Percentiles rank a stretch among this genome's conserved stretches.
Evolutionary conservation across 1,140 invertebrate species (phyloP).

Genomic region (Brachystomella parvula): DNA sequence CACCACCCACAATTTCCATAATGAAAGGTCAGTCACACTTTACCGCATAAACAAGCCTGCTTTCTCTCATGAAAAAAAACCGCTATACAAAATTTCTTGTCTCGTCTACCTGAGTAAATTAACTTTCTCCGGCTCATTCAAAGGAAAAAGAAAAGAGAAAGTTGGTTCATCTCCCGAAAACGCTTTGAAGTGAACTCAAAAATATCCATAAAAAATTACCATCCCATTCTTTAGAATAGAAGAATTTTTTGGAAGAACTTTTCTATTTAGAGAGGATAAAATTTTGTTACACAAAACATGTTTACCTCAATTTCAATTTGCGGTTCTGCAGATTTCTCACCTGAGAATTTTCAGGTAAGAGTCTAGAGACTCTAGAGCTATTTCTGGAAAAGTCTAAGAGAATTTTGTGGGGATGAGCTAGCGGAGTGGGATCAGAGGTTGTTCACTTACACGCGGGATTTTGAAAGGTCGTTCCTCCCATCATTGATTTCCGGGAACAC

Average conservation of each 20-base stretch:
- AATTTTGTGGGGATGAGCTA: too few relatives aligned
- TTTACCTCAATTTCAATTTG: not conserved
- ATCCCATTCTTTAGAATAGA: not conserved
- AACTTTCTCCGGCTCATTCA: not conserved
- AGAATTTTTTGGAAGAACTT: too few relatives aligned
- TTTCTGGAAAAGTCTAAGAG: too few relatives aligned
- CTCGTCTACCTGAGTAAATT: not conserved
- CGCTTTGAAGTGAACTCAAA: too few relatives aligned
- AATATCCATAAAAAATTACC: too few relatives aligned
- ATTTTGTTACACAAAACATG: not conserved
- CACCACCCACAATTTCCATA: not conserved
- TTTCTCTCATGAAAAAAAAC: not conserved
- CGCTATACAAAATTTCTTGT: not conserved
- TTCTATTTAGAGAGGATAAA: not conserved
- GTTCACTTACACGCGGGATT: constrained; percentile 33
- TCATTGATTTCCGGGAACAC: constrained; percentile 33
- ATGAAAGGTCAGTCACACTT: constrained; percentile 7
- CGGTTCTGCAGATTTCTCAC: not conserved
- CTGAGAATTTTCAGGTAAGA: not conserved
- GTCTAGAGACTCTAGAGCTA: too few relatives aligned
- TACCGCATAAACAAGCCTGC: not conserved
- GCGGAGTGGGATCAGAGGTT: too few relatives aligned
- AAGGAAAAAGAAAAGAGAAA: not conserved
- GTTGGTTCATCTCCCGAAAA: constrained; percentile 3
- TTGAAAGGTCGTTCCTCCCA: constrained; percentile 32